Percentiles rank a stretch among this genome's conserved stretches.
phyloP scores from a whole-genome alignment of 2,888 invertebrate genomes.

The Tiliacea citrago region DNA sequence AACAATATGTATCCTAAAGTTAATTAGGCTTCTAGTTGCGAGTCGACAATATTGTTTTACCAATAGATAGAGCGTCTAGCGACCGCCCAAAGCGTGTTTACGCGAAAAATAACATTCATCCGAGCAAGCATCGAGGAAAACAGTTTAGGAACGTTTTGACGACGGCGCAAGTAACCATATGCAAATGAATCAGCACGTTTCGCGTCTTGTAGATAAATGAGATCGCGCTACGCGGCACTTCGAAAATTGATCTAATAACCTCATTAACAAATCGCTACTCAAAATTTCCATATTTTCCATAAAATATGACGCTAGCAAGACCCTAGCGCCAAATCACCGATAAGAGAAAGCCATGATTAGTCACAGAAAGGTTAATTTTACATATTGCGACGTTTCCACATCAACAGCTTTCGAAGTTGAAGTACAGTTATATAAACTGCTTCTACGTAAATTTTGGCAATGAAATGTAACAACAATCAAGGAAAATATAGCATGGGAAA shows the following conservation, averaged over 20 bases:
- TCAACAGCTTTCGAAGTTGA: constrained; percentile 72
- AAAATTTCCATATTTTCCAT: constrained; percentile 71
- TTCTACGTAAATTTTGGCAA: constrained; percentile 65
- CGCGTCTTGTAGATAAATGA: constrained; percentile 81
- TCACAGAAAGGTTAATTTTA: constrained; percentile 88
- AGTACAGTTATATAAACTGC: constrained; percentile 84
- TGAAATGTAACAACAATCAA: constrained; percentile 50
- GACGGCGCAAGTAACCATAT: constrained; percentile 78
- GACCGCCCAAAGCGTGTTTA: constrained; percentile 51
- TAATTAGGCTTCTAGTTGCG: neutral
- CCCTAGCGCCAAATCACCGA: constrained; percentile 80
- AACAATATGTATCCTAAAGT: neutral
- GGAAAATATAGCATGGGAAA: constrained; percentile 82
- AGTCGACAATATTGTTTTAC: constrained; percentile 19
- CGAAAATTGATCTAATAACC: constrained; percentile 88
- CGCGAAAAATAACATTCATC: constrained; percentile 59
- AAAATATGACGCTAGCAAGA: constrained; percentile 73
- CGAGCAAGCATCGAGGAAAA: constrained; percentile 43
- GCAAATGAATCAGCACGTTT: constrained; percentile 90
- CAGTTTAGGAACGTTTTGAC: constrained; percentile 58
- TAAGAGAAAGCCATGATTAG: constrained; percentile 88
- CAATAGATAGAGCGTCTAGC: constrained; percentile 26
- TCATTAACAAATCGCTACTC: constrained; percentile 77
- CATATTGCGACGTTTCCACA: constrained; percentile 81
- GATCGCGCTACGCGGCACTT: constrained; percentile 89